Percentiles rank a stretch among this genome's conserved stretches.
phyloP scores from a whole-genome alignment of 2,888 invertebrate genomes.

The Limnephilus marmoratus region DNA sequence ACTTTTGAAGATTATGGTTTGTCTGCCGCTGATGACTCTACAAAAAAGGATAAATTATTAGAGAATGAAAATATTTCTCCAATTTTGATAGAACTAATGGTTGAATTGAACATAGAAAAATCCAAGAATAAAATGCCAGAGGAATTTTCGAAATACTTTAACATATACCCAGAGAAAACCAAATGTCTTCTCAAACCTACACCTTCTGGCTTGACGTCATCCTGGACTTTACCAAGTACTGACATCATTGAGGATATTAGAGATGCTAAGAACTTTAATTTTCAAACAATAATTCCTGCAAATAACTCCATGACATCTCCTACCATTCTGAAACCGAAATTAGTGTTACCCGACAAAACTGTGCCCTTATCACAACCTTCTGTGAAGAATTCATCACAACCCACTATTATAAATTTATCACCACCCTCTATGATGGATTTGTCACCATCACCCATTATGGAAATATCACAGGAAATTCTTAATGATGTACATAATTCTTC shows the following conservation, averaged over 20 bases:
- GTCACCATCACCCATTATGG: not conserved
- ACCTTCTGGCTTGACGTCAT: conserved; percentile 43
- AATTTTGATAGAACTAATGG: conserved; percentile 72
- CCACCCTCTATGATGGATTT: not conserved
- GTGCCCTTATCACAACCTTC: not conserved
- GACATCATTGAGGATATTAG: conserved; percentile 30
- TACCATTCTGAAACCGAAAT: not conserved
- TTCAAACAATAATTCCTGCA: conserved; percentile 2
- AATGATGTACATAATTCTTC: not conserved
- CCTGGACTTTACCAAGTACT: conserved; percentile 24
- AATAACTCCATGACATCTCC: not conserved
- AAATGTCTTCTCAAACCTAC: not conserved
- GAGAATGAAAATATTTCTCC: conserved; percentile 69
- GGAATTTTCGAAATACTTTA: conserved; percentile 2
- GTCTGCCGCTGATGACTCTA: conserved; percentile 70
- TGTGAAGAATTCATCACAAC: not conserved
- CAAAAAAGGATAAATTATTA: conserved; percentile 55
- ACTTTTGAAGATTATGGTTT: conserved; percentile 72
- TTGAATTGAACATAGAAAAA: conserved; percentile 74
- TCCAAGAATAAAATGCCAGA: conserved; percentile 66
- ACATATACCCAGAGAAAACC: not conserved
- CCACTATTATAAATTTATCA: not conserved
- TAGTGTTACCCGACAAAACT: not conserved
- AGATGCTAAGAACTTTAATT: conserved; percentile 22
- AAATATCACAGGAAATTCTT: not conserved